phyloP scores from a whole-genome alignment of 2,113 vertebrate species.

The Neotoma lepida region DNA sequence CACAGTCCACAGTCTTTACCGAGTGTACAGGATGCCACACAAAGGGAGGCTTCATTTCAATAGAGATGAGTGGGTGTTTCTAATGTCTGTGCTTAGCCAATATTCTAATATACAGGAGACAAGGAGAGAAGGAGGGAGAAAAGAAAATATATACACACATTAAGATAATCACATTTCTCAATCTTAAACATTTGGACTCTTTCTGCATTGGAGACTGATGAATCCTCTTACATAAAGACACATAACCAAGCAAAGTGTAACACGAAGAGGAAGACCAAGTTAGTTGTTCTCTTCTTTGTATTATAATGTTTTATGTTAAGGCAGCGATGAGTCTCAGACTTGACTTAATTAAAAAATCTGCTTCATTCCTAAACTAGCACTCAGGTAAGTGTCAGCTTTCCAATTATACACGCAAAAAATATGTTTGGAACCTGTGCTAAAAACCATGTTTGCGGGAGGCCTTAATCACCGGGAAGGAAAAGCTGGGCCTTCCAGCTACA shows the following conservation, averaged over 20 bases:
- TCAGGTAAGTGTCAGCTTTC: conserved; percentile 73
- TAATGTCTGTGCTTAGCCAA: neutral
- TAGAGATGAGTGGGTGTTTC: neutral
- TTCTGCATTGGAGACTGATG: neutral
- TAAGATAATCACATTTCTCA: neutral
- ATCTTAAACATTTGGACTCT: neutral
- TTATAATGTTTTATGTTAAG: conserved; percentile 51
- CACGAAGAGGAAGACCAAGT: neutral
- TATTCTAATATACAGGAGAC: neutral
- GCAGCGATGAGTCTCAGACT: conserved; percentile 50
- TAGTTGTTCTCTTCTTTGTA: neutral
- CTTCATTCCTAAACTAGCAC: conserved; percentile 51
- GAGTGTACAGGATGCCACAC: neutral
- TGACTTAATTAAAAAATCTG: conserved; percentile 68
- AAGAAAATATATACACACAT: neutral
- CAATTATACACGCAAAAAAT: conserved; percentile 63
- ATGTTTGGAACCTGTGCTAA: conserved; percentile 52
- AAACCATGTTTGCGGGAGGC: conserved; percentile 53
- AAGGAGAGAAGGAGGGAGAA: neutral
- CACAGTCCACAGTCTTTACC: fast-evolving
- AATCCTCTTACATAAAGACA: neutral
- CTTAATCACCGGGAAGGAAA: conserved; percentile 67
- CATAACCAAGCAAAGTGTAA: neutral
- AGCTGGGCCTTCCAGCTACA: conserved; percentile 74
- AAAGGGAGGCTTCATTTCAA: neutral